Base-by-base conservation (phyloP, 2,797 vertebrate species). In the Lutjanus argentimaculatus region DNA sequence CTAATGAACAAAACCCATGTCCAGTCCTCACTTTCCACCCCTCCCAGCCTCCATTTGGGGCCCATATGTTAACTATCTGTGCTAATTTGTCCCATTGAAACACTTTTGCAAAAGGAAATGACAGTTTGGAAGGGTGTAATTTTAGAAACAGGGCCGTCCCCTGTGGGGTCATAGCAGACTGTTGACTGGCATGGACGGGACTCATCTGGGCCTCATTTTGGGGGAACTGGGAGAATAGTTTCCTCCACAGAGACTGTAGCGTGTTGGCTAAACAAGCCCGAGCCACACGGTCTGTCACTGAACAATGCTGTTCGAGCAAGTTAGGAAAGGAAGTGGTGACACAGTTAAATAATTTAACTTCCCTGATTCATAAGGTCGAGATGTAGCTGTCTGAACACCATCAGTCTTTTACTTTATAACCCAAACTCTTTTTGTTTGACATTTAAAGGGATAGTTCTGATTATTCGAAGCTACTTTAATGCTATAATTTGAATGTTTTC, bases 51-150 rank as follows among this genome's bases (percentile, higher is more conserved):
- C 82, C 88, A 89, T 90, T 86, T 87, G 87, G 82, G 89, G 83
- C 92, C 92, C 95, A 96, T 89, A 94, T 96, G 95, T 95, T 95
- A 96, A 92, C 95, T 89, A 95, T 96, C 94, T 93, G 83, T 86
- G 88, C 92, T 94, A 95, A 96, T 96, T 93, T 95, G 92, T 95
- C 93, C 90, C 93, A 95, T 92, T 96, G 93, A 95, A 95, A 93
- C 89, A 92, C 93, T 95, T 92, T 94, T 94, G 91, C 88, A 84
- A 92, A 85, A 95, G 96, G 95, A 96, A 96, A 96, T 94, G 93
- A 95, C 94, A 95, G 92, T 96, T 96, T 96, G 93, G 94, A 94
- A 89, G 91, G 86, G 91, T 94, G 92, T 96, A 96, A 95, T 96
- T 96, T 96, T 95, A 96, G 95, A 95, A 95, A 95, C 92, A 67